phyloP scores from a whole-genome alignment of 1,140 invertebrate genomes.

The Cheumatopsyche charites region DNA sequence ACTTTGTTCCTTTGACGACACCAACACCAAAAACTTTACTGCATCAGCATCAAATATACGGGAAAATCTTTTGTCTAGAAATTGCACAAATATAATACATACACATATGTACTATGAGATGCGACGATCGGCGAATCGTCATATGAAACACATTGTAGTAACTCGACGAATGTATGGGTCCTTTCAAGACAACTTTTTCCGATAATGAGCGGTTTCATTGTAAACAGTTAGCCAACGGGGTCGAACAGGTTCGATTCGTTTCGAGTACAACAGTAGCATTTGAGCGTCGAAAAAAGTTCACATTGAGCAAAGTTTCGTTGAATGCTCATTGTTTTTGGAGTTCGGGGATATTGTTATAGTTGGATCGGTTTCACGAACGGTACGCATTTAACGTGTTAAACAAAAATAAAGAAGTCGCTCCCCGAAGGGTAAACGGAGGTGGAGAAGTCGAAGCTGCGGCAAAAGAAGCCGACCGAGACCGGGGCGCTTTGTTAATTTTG shows the following conservation, averaged over 20 bases:
- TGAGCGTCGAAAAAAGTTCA: neutral
- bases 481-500: conserved; percentile 31
- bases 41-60: no score
- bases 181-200: no score
- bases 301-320: neutral
- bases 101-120: no score
- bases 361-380: conserved; percentile 12
- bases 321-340: conserved; percentile 12
- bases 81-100: no score
- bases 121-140: no score
- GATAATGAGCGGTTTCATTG: no score
- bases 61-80: no score
- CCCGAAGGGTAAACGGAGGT: conserved; percentile 11
- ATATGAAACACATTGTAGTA: no score
- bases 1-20: conserved; percentile 27
- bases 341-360: conserved; percentile 13
- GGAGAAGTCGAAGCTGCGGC: conserved; percentile 5
- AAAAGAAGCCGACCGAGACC: conserved; percentile 18
- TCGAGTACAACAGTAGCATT: neutral
- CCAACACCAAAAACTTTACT: neutral
- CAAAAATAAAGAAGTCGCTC: conserved; percentile 13
- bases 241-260: neutral
- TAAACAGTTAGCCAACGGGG: no score
- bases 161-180: no score
- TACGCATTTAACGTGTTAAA: conserved; percentile 22